These are phyloP conservation scores for Hemicentrotus pulcherrimus DNA, from an alignment of 35 echinoderm and acorn worm species.

Conservation along the genomic window DNA sequence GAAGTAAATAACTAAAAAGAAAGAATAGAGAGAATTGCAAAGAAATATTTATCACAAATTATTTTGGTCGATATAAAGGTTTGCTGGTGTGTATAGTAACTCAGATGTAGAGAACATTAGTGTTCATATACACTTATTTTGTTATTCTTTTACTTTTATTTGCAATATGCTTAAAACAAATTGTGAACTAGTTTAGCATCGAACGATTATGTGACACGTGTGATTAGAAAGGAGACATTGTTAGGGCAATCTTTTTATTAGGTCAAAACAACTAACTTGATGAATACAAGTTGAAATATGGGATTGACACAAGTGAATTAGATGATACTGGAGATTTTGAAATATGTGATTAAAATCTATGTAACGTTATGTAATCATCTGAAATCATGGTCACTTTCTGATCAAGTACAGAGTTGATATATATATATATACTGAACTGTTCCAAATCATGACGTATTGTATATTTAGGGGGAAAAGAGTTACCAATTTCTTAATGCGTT, in stretches of 20 bases:
- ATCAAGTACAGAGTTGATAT: not conserved
- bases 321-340: not conserved
- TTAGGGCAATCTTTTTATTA: not conserved
- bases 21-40: not conserved
- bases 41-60: constrained; percentile 28
- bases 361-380: not conserved
- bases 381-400: not conserved
- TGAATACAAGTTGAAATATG: not conserved
- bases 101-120: not conserved
- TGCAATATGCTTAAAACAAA: not conserved
- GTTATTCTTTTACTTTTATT: not conserved
- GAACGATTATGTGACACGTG: not conserved
- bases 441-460: not conserved
- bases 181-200: not conserved
- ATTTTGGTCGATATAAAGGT: not conserved
- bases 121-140: not conserved
- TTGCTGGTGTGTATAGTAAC: constrained; percentile 3
- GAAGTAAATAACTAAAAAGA: not conserved
- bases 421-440: not conserved
- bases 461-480: not conserved
- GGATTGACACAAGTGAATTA: not conserved
- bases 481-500: no score
- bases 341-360: not conserved
- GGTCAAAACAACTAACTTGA: not conserved
- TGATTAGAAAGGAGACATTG: not conserved